Percentiles rank a stretch among this genome's conserved stretches.
Conservation (phyloP, 2,888 invertebrate species). For the Osmoderma eremita region DNA sequence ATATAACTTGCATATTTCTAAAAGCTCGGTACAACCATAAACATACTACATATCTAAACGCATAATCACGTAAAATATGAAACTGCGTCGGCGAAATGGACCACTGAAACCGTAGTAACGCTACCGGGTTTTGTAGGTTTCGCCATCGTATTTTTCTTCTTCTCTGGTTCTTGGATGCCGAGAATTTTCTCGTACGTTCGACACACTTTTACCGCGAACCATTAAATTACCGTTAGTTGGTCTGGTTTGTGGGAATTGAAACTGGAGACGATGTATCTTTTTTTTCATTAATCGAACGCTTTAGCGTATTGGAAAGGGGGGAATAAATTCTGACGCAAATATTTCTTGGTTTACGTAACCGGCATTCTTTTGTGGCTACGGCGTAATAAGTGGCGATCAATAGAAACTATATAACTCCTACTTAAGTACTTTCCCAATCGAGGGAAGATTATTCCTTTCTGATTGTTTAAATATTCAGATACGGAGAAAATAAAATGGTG, state of each 20-base stretch:
- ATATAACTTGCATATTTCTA: too few species aligned
- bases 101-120: not conserved
- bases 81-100: not conserved
- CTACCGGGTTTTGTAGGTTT: slow-evolving; percentile 21
- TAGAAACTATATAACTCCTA: slow-evolving; percentile 3
- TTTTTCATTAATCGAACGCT: slow-evolving; percentile 31
- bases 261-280: slow-evolving; percentile 29
- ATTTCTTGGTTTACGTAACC: slow-evolving; percentile 24
- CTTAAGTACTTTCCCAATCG: slow-evolving; percentile 11
- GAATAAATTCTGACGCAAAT: slow-evolving; percentile 29
- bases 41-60: not conserved
- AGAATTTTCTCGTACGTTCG: slow-evolving; percentile 34
- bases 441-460: slow-evolving; percentile 3
- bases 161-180: slow-evolving; percentile 12
- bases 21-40: too few species aligned
- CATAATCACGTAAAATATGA: not conserved
- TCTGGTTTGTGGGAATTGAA: slow-evolving; percentile 36
- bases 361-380: slow-evolving; percentile 8
- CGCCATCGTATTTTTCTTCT: slow-evolving; percentile 4
- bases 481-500: too few species aligned
- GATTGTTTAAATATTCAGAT: not conserved
- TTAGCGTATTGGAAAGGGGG: slow-evolving; percentile 26
- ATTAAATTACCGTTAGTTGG: slow-evolving; percentile 37
- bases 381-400: not conserved
- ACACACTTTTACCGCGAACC: slow-evolving; percentile 38